Evolutionary conservation across 1,140 invertebrate species (phyloP).

Genomic region (Steinernema khuongi): DNA sequence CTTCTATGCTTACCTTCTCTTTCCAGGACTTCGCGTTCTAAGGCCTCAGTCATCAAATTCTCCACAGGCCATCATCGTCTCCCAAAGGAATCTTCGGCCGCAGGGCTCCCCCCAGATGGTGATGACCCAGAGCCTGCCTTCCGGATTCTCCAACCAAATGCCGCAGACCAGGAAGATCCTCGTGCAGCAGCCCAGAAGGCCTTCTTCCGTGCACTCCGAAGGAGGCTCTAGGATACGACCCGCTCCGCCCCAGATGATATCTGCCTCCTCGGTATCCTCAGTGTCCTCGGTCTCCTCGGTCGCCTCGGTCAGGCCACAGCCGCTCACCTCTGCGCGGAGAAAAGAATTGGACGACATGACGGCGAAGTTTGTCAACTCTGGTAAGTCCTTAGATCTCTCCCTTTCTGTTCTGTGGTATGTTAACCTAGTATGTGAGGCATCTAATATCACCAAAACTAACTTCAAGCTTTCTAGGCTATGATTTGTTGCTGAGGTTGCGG

Average conservation of each 20-base stretch:
- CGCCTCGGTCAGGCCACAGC: no score
- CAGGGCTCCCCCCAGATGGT: no score
- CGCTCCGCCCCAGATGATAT: background rate
- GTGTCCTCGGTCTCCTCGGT: no score
- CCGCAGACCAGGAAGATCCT: background rate
- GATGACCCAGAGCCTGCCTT: no score
- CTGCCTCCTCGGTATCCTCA: no score
- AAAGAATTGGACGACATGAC: background rate
- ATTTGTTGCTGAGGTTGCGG: background rate
- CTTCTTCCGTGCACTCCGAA: background rate
- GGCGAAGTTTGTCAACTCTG: background rate
- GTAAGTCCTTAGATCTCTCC: background rate
- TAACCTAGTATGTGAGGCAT: no score
- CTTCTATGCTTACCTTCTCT: no score
- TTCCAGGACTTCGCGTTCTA: background rate
- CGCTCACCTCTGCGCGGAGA: no score
- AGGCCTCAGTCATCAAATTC: background rate
- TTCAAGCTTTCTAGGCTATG: background rate
- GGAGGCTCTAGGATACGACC: background rate
- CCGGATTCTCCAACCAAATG: no score
- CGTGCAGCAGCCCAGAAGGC: background rate
- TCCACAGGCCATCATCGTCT: no score
- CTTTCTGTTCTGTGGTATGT: background rate
- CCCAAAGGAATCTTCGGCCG: no score
- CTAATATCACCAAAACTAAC: no score